phyloP scores from a whole-genome alignment of 2,888 invertebrate species.

The Cheilosia variabilis region DNA sequence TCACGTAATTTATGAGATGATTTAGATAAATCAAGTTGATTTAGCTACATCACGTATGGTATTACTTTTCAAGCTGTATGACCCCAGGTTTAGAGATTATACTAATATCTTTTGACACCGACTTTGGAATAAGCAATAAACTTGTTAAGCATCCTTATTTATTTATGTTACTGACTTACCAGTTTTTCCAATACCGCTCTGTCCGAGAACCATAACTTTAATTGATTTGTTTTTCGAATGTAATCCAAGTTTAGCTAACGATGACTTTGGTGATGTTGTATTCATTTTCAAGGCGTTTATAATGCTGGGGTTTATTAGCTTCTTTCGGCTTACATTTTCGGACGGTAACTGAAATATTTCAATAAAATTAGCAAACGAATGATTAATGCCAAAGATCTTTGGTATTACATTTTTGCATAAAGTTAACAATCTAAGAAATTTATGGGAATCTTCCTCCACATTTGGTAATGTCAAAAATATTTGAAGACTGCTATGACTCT shows the following conservation, averaged over 20 bases:
- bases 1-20: no score
- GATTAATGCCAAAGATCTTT: no score
- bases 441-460: no score
- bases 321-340: slow-evolving; percentile 59
- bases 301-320: slow-evolving; percentile 28
- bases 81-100: no score
- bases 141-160: no score
- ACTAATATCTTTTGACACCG: background rate
- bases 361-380: background rate
- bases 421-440: no score
- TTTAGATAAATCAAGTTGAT: no score
- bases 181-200: slow-evolving; percentile 92
- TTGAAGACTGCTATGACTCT: no score
- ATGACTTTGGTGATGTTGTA: slow-evolving; percentile 88
- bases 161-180: slow-evolving; percentile 85
- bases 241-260: slow-evolving; percentile 88
- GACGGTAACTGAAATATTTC: slow-evolving; percentile 31
- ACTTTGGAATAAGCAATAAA: background rate
- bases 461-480: no score
- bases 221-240: slow-evolving; percentile 88
- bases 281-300: slow-evolving; percentile 82
- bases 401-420: no score
- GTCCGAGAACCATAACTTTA: slow-evolving; percentile 91
- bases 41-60: no score
- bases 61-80: no score